Conservation (phyloP, 1,140 invertebrate genomes). For the Triops longicaudatus region DNA sequence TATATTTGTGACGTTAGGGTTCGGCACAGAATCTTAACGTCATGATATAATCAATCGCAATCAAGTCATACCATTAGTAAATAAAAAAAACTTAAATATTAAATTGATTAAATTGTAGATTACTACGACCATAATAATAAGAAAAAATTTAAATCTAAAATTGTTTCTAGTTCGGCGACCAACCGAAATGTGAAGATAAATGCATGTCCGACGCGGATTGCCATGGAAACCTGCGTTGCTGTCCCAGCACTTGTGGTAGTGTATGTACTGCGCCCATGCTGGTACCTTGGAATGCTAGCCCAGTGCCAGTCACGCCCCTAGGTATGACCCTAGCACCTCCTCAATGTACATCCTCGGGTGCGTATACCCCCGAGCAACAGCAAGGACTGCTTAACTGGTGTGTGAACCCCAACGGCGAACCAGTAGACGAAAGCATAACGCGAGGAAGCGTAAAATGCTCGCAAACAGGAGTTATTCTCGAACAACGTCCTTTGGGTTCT, state of each 20-base stretch:
- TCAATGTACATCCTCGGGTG: constrained; percentile 35
- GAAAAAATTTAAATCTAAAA: background rate
- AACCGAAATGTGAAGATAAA: constrained; percentile 28
- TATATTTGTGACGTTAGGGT: no score
- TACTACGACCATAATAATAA: no score
- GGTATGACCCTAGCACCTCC: constrained; percentile 37
- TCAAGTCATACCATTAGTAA: background rate
- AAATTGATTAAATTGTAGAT: no score
- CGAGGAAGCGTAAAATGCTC: constrained; percentile 37
- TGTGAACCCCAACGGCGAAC: constrained; percentile 36
- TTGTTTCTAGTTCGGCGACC: constrained; percentile 20
- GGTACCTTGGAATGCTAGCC: constrained; percentile 27
- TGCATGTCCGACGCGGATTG: constrained; percentile 34
- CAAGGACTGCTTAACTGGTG: constrained; percentile 40
- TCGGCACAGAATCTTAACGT: no score
- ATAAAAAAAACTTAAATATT: no score
- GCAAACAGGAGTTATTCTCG: constrained; percentile 35
- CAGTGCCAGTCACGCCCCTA: constrained; percentile 32
- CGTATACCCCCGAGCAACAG: constrained; percentile 36
- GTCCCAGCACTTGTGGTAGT: constrained; percentile 33
- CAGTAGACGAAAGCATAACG: constrained; percentile 37
- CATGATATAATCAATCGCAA: background rate
- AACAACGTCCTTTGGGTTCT: constrained; percentile 33
- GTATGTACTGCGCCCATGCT: constrained; percentile 29
- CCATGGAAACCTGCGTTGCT: constrained; percentile 32